Conservation (phyloP, 92 coral and sea anemone genomes). For the Phenganax stokvisi region DNA sequence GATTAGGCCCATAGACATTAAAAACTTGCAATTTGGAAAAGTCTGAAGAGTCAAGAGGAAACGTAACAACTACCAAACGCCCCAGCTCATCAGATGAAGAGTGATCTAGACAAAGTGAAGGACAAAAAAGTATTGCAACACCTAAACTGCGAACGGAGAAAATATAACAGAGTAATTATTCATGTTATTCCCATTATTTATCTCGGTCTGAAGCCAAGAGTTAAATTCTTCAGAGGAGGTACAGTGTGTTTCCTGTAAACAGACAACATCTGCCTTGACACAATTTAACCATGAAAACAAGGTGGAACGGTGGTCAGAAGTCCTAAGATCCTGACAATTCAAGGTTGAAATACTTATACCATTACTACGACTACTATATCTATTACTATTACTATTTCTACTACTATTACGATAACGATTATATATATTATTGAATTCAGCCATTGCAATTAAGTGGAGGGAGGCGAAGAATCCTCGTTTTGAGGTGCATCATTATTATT, state of each 20-base stretch:
- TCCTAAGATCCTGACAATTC: background rate
- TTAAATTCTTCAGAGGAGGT: constrained; percentile 14
- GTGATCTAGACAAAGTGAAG: background rate
- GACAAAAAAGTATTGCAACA: background rate
- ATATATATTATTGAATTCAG: too few relatives aligned
- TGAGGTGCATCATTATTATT: too few relatives aligned
- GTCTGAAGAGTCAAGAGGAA: background rate
- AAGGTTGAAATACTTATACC: background rate
- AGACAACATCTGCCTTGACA: constrained; percentile 5
- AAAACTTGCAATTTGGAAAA: background rate
- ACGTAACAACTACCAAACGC: background rate
- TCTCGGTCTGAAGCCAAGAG: background rate
- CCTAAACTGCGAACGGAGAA: background rate
- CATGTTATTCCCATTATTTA: background rate
- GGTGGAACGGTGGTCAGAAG: background rate
- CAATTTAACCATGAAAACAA: constrained; percentile 5
- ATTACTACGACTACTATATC: background rate
- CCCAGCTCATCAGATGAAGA: background rate
- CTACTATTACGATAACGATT: too few relatives aligned
- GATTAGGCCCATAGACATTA: background rate
- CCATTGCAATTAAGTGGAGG: too few relatives aligned
- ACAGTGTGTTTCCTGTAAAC: constrained; percentile 39
- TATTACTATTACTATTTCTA: background rate
- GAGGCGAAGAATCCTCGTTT: too few relatives aligned
- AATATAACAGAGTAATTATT: background rate